Evolutionary conservation across 2,888 invertebrate species (phyloP).

Genomic region (Augiades crinisus): DNA sequence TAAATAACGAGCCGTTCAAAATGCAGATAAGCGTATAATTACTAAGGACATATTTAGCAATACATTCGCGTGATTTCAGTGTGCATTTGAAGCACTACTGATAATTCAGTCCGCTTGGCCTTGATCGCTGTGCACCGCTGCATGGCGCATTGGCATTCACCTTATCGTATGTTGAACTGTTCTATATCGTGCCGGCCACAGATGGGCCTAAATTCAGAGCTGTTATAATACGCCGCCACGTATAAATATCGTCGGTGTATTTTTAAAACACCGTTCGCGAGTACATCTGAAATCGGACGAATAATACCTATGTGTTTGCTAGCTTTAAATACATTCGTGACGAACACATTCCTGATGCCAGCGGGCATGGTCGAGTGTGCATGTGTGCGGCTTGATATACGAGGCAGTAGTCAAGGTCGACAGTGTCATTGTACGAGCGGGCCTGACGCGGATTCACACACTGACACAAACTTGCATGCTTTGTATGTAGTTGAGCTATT

Average conservation of each 20-base stretch:
- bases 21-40: not conserved
- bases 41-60: not conserved
- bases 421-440: conserved; percentile 77
- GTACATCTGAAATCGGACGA: conserved; percentile 45
- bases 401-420: conserved; percentile 78
- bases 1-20: not conserved
- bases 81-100: conserved; percentile 36
- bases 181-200: conserved; percentile 50
- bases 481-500: conserved; percentile 57
- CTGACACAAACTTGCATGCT: conserved; percentile 43
- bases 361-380: conserved; percentile 34
- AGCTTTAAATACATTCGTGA: conserved; percentile 57
- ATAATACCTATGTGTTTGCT: conserved; percentile 52
- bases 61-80: conserved; percentile 16
- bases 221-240: conserved; percentile 35
- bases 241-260: conserved; percentile 35
- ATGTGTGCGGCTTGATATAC: conserved; percentile 55
- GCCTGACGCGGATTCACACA: conserved; percentile 62
- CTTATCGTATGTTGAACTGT: conserved; percentile 80
- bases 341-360: conserved; percentile 55
- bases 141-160: conserved; percentile 57
- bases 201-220: conserved; percentile 44
- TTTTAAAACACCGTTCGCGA: conserved; percentile 29
- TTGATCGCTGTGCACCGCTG: conserved; percentile 60
- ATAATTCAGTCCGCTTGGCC: conserved; percentile 58